A percentile compares a stretch with the other conserved stretches of the same genome.
Evolutionary conservation across 2,797 vertebrate genomes (phyloP).

Genomic region (Lagocephalus sceleratus): DNA sequence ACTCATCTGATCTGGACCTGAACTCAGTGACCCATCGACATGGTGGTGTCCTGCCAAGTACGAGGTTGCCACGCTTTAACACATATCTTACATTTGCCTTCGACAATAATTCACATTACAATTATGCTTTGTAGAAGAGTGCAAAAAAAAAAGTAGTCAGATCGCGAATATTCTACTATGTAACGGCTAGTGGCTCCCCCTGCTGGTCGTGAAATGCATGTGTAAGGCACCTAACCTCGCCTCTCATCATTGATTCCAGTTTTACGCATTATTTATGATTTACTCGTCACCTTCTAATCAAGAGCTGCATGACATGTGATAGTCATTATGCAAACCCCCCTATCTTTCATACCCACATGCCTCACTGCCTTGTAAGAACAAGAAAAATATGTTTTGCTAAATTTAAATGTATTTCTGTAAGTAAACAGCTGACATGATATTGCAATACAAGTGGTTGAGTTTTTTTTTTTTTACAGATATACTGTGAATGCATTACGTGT

Average conservation of each 20-base stretch:
- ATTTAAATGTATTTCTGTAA: slow-evolving; percentile 66
- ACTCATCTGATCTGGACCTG: too few relatives aligned
- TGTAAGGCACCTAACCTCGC: not conserved
- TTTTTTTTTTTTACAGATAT: slow-evolving; percentile 14
- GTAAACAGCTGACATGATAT: slow-evolving; percentile 46
- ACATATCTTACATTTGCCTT: too few relatives aligned
- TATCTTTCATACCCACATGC: slow-evolving; percentile 26
- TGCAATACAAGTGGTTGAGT: slow-evolving; percentile 20
- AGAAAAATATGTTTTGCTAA: slow-evolving; percentile 56
- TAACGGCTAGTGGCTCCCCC: not conserved
- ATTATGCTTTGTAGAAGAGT: too few relatives aligned
- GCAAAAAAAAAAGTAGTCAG: too few relatives aligned
- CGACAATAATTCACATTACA: too few relatives aligned
- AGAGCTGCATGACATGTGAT: slow-evolving; percentile 2
- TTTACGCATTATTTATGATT: too few relatives aligned
- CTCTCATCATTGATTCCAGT: not conserved
- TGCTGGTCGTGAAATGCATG: not conserved
- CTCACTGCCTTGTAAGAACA: slow-evolving; percentile 45
- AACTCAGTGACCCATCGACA: too few relatives aligned
- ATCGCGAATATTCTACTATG: not conserved
- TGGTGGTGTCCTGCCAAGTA: too few relatives aligned
- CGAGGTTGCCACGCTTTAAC: too few relatives aligned
- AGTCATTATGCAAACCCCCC: not conserved
- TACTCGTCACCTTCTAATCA: not conserved
- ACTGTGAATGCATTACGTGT: not conserved